A percentile compares a stretch with the other conserved stretches of the same genome.
phyloP scores from a whole-genome alignment of 2,113 vertebrate genomes.

The Erythrolamprus reginae region DNA sequence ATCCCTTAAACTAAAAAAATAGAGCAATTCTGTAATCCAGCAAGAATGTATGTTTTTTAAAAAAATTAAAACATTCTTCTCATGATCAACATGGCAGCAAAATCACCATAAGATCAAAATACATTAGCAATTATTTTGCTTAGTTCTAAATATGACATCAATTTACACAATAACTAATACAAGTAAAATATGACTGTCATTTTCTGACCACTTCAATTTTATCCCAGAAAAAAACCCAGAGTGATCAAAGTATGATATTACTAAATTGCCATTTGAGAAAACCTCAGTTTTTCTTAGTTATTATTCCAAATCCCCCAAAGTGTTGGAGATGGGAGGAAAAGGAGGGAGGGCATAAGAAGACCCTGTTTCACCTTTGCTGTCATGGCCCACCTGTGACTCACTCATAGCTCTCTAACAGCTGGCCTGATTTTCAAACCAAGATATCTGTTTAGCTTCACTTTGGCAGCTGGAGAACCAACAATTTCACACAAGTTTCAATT shows the following conservation, averaged over 20 bases:
- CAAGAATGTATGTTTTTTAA: background rate
- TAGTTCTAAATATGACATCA: background rate
- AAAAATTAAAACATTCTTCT: background rate
- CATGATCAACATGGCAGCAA: background rate
- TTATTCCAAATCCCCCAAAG: background rate
- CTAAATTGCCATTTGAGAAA: background rate
- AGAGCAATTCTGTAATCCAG: background rate
- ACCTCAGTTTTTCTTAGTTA: background rate
- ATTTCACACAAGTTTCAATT: constrained; percentile 36
- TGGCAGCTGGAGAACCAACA: constrained; percentile 33
- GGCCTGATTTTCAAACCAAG: constrained; percentile 17
- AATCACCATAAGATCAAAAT: background rate
- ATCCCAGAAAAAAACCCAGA: background rate
- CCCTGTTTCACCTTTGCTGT: constrained; percentile 19
- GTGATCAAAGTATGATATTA: constrained; percentile 10
- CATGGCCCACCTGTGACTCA: constrained; percentile 10
- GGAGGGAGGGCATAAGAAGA: background rate
- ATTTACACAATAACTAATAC: background rate
- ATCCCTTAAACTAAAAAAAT: background rate
- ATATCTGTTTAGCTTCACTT: constrained; percentile 27
- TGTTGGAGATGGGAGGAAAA: background rate
- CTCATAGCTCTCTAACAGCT: constrained; percentile 19
- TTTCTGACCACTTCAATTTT: constrained; percentile 4
- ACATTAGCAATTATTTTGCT: background rate
- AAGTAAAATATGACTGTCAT: background rate